These are phyloP conservation scores for Potamilus streckersoni DNA, from an alignment of 1,140 invertebrate genomes.

Conservation along the genomic window DNA sequence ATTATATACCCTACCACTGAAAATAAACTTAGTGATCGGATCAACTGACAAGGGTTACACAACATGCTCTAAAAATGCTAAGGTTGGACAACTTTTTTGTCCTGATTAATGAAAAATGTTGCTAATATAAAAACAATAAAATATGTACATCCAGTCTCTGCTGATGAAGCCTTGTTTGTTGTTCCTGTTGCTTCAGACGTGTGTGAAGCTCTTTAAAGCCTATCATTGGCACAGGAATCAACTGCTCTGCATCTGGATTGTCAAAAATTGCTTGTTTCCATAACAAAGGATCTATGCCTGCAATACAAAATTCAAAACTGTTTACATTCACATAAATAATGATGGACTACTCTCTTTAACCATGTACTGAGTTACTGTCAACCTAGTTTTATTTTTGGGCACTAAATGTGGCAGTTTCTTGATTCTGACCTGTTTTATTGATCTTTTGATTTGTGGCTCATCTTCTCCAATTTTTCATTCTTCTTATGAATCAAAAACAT, in stretches of 20 bases:
- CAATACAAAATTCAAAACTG: slow-evolving; percentile 4
- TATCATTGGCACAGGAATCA: slow-evolving; percentile 92
- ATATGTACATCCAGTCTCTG: slow-evolving; percentile 61
- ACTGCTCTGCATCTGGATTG: slow-evolving; percentile 89
- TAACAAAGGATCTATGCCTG: slow-evolving; percentile 71
- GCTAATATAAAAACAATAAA: not conserved
- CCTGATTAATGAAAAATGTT: too few species aligned
- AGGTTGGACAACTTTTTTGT: too few species aligned
- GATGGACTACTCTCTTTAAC: slow-evolving; percentile 60
- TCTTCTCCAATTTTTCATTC: too few species aligned
- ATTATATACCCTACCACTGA: too few species aligned
- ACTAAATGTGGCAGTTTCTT: too few species aligned
- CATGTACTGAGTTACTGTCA: not conserved
- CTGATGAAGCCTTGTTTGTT: slow-evolving; percentile 62
- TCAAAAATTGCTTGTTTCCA: slow-evolving; percentile 88
- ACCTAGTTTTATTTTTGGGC: too few species aligned
- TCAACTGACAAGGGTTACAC: too few species aligned
- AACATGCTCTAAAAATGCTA: too few species aligned
- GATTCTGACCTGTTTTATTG: too few species aligned
- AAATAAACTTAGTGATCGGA: too few species aligned
- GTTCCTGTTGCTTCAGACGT: slow-evolving; percentile 73
- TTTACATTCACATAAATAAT: slow-evolving; percentile 73
- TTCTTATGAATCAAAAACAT: too few species aligned
- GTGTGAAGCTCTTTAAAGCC: slow-evolving; percentile 88
- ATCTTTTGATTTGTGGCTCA: too few species aligned